Evolutionary conservation across 2,888 invertebrate species (phyloP).

Genomic region (Atethmia centrago): DNA sequence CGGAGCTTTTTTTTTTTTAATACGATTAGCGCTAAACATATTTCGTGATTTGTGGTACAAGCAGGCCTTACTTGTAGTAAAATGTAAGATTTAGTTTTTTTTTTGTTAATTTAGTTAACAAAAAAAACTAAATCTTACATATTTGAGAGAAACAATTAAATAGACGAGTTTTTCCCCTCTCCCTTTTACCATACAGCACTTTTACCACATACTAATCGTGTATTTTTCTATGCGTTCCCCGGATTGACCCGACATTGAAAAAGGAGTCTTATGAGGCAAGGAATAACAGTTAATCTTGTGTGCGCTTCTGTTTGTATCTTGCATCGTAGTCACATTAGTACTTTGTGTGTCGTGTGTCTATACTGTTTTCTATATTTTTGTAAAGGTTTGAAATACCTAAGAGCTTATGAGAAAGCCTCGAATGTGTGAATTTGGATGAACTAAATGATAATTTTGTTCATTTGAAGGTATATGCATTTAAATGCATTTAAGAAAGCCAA

Average conservation of each 20-base stretch:
- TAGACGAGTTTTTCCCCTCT: neutral
- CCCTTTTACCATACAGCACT: neutral
- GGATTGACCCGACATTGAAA: conserved; percentile 72
- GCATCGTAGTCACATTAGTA: conserved; percentile 53
- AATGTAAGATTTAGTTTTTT: no score
- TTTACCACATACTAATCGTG: conserved; percentile 77
- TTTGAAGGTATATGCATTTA: neutral
- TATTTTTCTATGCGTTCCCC: conserved; percentile 81
- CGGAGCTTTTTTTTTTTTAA: no score
- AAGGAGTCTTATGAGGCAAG: conserved; percentile 94
- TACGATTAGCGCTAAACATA: no score
- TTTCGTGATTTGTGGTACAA: no score
- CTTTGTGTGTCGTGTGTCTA: conserved; percentile 55
- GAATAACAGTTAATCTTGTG: conserved; percentile 69
- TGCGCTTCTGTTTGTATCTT: conserved; percentile 66
- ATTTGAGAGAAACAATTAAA: neutral
- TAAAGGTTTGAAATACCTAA: neutral
- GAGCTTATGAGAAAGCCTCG: neutral
- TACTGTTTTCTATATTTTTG: conserved; percentile 34
- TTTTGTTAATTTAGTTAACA: no score
- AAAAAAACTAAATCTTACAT: no score
- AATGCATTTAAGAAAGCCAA: neutral
- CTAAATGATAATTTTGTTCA: neutral
- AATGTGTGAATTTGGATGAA: neutral
- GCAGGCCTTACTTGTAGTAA: no score